phyloP scores from a whole-genome alignment of 2,113 vertebrate genomes.

The Cromileptes altivelis region DNA sequence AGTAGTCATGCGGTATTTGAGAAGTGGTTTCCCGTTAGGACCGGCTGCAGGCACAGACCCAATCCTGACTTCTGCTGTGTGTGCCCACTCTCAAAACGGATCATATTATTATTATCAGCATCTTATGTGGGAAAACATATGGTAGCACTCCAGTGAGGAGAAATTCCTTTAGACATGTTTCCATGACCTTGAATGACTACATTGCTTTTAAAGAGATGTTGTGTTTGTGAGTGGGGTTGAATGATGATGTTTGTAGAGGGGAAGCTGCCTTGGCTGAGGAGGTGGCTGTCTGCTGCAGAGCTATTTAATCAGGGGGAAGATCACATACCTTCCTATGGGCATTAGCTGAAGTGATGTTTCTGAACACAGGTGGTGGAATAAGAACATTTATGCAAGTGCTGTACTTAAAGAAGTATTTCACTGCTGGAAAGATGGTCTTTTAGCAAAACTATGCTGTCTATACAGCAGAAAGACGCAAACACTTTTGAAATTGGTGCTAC shows the following conservation, averaged over 20 bases:
- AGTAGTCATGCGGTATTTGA: constrained; percentile 72
- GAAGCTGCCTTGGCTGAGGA: constrained; percentile 42
- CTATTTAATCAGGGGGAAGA: constrained; percentile 64
- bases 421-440: no score
- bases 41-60: constrained; percentile 55
- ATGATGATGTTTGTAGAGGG: constrained; percentile 38
- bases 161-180: constrained; percentile 40
- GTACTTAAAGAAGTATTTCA: background rate
- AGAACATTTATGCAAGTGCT: background rate
- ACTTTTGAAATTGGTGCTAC: no score
- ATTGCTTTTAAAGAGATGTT: constrained; percentile 35
- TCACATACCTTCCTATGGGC: constrained; percentile 69
- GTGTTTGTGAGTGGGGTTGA: constrained; percentile 45
- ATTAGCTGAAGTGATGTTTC: constrained; percentile 40
- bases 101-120: constrained; percentile 69
- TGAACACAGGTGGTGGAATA: constrained; percentile 17
- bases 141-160: constrained; percentile 28
- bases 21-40: constrained; percentile 73
- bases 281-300: constrained; percentile 43
- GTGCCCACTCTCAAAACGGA: constrained; percentile 51
- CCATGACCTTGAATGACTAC: constrained; percentile 51
- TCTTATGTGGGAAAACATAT: constrained; percentile 64
- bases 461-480: no score
- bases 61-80: constrained; percentile 41
- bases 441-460: no score